These are phyloP conservation scores for Papilio elwesi DNA, from an alignment of 2,888 invertebrate species.

Conservation along the genomic window DNA sequence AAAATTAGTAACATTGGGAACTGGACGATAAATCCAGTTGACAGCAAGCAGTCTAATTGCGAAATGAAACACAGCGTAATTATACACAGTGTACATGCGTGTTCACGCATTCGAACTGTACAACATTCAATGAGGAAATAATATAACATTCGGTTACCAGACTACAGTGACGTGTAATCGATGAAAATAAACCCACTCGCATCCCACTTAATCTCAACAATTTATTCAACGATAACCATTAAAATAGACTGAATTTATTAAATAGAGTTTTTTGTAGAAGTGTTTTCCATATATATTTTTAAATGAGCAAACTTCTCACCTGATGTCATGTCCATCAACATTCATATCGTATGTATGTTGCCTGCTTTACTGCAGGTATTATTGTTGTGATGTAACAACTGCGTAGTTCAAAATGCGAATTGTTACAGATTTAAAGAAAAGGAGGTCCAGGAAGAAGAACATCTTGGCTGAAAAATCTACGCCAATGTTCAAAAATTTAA, in stretches of 20 bases:
- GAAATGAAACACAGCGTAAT: constrained; percentile 17
- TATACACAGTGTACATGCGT: neutral
- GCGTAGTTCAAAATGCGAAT: no score
- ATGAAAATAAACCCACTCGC: constrained; percentile 31
- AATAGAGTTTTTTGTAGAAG: neutral
- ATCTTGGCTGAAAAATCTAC: no score
- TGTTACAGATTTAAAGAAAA: no score
- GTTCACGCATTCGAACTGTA: neutral
- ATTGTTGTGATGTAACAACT: no score
- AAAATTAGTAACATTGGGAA: neutral
- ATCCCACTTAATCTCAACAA: constrained; percentile 15
- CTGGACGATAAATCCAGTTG: constrained; percentile 4
- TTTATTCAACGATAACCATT: constrained; percentile 21
- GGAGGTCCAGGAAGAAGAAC: no score
- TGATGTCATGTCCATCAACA: no score
- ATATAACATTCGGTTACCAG: constrained; percentile 22
- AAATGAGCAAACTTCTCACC: no score
- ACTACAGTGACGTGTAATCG: constrained; percentile 29
- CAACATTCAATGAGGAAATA: constrained; percentile 27
- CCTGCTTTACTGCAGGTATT: no score
- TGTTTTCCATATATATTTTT: neutral
- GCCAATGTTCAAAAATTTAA: no score
- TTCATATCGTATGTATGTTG: no score
- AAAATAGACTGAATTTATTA: constrained; percentile 13
- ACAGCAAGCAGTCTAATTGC: constrained; percentile 26